Base-by-base conservation (phyloP, 2,797 vertebrate species). In the Cirrhinus mrigala region DNA sequence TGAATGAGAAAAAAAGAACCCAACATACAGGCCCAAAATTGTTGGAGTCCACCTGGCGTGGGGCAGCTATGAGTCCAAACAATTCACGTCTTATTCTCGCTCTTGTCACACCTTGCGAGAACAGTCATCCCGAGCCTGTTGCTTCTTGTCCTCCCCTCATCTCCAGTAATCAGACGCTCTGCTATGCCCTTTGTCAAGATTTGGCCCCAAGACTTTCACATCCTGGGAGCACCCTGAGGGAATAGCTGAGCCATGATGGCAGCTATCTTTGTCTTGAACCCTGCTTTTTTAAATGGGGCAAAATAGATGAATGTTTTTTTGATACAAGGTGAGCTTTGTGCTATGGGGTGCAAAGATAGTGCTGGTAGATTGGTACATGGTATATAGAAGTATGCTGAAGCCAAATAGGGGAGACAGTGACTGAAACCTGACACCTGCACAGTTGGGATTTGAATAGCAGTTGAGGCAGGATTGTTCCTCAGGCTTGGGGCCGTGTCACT, bases 371-470 rank as follows among this genome's bases (percentile, higher is more conserved):
- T 48, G 46, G 20, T 68, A 11, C 44, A 46, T 74, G 80, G 58
- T 58, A n/a, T 62, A 52, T 3, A 9, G 54, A 46, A 73, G 33
- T 78, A 48, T 76, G 46, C 69, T 44, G 16, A 50, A 81, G 56
- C 66, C 54, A 44, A 33, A 77, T 44, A 66, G 73, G n/a, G 60
- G 29, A 87, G 87, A 87, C 74, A 80, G 64, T 48, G 86, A 81
- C 88, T 90, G 90, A 87, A 93, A 93, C 80, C 52, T 3, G 79
- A 90, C 86, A 70, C 83, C 68, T 40, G 40, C 76, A 82, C 75
- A 9, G 87, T 87, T 86, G 71, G 60, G 79, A 91, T 94, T 93
- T 94, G 91, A 93, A 94, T 94, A 95, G 94, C 94, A 92, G 94
- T 93, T 93, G 88, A 84, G 88, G 87, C 79, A 68, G 29, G 54